A percentile compares a stretch with the other conserved stretches of the same genome.
phyloP scores from a whole-genome alignment of 1,140 invertebrate genomes.

The Papilio xuthus region DNA sequence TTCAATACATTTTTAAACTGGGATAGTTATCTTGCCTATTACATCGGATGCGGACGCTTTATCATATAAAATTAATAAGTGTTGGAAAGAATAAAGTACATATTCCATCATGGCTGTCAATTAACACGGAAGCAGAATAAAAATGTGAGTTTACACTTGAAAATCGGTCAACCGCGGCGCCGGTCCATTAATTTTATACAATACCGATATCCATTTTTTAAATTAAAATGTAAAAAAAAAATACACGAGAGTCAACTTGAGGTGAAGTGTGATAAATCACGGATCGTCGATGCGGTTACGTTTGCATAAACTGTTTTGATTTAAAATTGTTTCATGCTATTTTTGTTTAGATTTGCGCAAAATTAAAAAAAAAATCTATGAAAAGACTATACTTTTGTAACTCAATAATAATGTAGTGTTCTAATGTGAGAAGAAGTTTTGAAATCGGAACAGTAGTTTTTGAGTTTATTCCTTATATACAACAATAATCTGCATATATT shows the following conservation, averaged over 20 bases:
- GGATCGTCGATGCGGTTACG: not conserved
- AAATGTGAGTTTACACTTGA: constrained; percentile 30
- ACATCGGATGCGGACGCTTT: constrained; percentile 7
- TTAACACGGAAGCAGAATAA: constrained; percentile 3
- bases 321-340: not conserved
- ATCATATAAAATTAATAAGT: constrained; percentile 19
- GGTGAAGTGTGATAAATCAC: constrained; percentile 17
- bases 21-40: not conserved
- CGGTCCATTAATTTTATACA: constrained; percentile 28
- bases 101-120: constrained; percentile 34
- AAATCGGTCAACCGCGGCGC: constrained; percentile 8
- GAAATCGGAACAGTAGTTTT: too few relatives aligned
- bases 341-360: constrained; percentile 12
- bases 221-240: constrained; percentile 26
- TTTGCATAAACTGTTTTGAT: not conserved
- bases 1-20: not conserved
- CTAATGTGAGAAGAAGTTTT: too few relatives aligned
- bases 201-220: constrained; percentile 21
- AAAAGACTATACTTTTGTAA: too few relatives aligned
- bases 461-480: too few relatives aligned
- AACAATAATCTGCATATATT: too few relatives aligned
- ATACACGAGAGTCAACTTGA: constrained; percentile 23
- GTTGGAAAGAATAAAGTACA: constrained; percentile 4
- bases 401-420: too few relatives aligned
- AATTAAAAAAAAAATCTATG: too few relatives aligned